phyloP scores from a whole-genome alignment of 2,888 invertebrate genomes.

The Andrena fulva region DNA sequence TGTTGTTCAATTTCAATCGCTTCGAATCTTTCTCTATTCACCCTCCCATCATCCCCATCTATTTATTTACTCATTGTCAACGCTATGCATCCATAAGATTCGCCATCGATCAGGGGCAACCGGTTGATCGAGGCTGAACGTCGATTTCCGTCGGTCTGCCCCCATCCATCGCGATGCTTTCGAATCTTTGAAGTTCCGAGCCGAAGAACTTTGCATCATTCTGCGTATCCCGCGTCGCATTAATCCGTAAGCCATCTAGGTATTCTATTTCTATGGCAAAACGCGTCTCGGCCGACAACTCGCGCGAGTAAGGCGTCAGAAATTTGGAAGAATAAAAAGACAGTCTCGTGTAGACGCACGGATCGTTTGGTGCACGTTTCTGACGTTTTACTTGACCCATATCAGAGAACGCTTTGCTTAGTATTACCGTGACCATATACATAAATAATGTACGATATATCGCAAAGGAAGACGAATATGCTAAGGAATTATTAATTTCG shows the following conservation, averaged over 20 bases:
- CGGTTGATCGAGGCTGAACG: constrained; percentile 53
- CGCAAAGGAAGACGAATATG: constrained; percentile 7
- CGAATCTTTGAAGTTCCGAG: neutral
- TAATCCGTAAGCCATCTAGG: constrained; percentile 7
- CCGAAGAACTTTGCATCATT: neutral
- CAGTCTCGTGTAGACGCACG: constrained; percentile 8
- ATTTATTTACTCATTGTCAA: constrained; percentile 48
- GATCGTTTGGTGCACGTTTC: constrained; percentile 8
- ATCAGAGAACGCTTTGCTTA: constrained; percentile 29
- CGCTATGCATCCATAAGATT: constrained; percentile 13
- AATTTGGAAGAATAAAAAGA: constrained; percentile 11
- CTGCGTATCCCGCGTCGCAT: constrained; percentile 3
- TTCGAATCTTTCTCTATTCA: constrained; percentile 18
- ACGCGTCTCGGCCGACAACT: neutral
- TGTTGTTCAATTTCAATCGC: constrained; percentile 12
- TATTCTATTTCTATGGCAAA: constrained; percentile 13
- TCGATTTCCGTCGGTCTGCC: constrained; percentile 62
- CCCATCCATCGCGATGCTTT: neutral
- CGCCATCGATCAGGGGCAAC: constrained; percentile 45
- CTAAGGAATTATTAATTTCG: constrained; percentile 17
- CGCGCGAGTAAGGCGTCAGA: constrained; percentile 2
- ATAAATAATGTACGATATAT: constrained; percentile 15
- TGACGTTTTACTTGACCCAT: constrained; percentile 30
- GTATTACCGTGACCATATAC: constrained; percentile 21
- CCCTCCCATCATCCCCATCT: constrained; percentile 18